Conservation (phyloP, 2,888 invertebrate genomes). For the Agonopterix subpropinquella region DNA sequence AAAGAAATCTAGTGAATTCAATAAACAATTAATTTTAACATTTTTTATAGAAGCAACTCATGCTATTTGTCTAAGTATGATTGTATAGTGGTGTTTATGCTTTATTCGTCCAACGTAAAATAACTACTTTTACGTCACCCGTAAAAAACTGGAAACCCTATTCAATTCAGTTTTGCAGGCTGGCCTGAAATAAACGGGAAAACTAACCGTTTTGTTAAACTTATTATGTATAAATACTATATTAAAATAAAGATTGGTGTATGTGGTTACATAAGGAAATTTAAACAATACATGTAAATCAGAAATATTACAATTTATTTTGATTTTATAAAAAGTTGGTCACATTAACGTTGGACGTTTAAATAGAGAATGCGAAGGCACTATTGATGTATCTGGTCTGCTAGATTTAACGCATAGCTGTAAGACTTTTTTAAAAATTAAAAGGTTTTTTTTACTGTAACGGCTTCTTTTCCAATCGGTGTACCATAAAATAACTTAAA, state of each 20-base stretch:
- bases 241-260: neutral
- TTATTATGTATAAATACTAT: neutral
- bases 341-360: slow-evolving; percentile 26
- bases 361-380: slow-evolving; percentile 22
- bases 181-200: neutral
- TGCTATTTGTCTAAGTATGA: neutral
- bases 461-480: slow-evolving; percentile 65
- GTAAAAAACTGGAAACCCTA: too few species aligned
- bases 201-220: neutral
- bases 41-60: too few species aligned
- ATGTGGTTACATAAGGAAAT: neutral
- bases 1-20: too few species aligned
- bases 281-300: neutral
- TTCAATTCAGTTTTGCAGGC: neutral
- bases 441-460: slow-evolving; percentile 59
- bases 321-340: too few species aligned
- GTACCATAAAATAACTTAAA: slow-evolving; percentile 50
- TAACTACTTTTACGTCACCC: slow-evolving; percentile 7
- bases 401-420: slow-evolving; percentile 56
- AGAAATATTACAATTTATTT: too few species aligned
- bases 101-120: slow-evolving; percentile 38
- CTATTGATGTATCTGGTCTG: slow-evolving; percentile 41
- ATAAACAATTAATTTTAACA: too few species aligned
- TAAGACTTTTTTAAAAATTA: slow-evolving; percentile 60
- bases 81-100: neutral